Conservation (phyloP, 2,888 invertebrate genomes). For the Tetanocera ferruginea region DNA sequence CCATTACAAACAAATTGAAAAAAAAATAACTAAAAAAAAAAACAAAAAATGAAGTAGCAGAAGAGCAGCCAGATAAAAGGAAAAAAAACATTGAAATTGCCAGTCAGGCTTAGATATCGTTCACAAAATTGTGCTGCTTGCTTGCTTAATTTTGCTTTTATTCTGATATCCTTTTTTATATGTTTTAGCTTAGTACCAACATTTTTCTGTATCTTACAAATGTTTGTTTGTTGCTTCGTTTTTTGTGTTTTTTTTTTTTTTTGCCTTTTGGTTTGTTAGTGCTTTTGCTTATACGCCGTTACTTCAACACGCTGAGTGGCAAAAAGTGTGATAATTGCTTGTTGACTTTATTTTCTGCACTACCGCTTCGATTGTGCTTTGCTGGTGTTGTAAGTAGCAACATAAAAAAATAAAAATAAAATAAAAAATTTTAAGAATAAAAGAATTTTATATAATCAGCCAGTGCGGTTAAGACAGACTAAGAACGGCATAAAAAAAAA, state of each 20-base stretch:
- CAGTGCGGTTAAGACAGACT: not conserved
- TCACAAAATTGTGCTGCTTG: no score
- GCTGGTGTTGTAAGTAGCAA: constrained; percentile 5
- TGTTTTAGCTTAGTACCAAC: not conserved
- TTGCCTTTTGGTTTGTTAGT: not conserved
- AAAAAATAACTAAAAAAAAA: not conserved
- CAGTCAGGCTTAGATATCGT: no score
- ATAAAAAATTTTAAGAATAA: not conserved
- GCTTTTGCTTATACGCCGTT: not conserved
- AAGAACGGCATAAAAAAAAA: not conserved
- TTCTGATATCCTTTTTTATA: constrained; percentile 41
- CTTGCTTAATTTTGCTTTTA: not conserved
- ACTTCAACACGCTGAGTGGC: not conserved
- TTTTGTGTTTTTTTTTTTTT: not conserved
- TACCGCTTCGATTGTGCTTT: constrained; percentile 44
- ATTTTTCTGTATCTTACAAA: not conserved
- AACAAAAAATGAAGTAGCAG: not conserved
- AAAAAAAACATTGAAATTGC: no score
- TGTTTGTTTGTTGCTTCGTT: not conserved
- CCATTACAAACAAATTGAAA: no score
- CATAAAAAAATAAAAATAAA: constrained; percentile 7
- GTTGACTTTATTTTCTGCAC: constrained; percentile 52
- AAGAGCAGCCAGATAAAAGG: constrained; percentile 13
- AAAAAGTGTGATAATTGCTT: constrained; percentile 53
- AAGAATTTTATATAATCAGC: not conserved